These are phyloP conservation scores for Aporophyla lueneburgensis DNA, from an alignment of 2,888 invertebrate genomes.

Conservation along the genomic window DNA sequence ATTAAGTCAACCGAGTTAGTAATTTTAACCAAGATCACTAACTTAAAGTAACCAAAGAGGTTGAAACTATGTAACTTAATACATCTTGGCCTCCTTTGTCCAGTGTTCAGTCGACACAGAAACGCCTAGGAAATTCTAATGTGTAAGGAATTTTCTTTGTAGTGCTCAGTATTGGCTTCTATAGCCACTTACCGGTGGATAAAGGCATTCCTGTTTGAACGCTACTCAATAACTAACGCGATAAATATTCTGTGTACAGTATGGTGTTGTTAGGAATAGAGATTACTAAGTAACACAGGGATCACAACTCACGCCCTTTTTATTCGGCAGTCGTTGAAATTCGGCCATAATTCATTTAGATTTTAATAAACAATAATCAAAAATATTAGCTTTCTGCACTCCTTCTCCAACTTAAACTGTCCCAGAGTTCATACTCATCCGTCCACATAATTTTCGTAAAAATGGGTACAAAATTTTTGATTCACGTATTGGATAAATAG, in stretches of 20 bases:
- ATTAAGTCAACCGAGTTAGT: neutral
- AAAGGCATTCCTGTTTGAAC: conserved; percentile 53
- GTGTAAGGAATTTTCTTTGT: conserved; percentile 55
- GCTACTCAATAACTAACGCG: conserved; percentile 22
- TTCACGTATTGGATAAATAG: no score
- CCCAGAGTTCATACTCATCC: no score
- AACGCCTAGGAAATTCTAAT: conserved; percentile 59
- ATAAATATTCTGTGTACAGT: conserved; percentile 29
- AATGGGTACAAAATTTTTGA: no score
- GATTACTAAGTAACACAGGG: conserved; percentile 13
- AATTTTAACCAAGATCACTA: neutral
- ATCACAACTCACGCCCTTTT: neutral
- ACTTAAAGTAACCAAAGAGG: neutral
- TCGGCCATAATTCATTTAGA: no score
- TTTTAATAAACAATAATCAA: no score
- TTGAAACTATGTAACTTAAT: conserved; percentile 26
- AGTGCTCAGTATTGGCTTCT: conserved; percentile 34
- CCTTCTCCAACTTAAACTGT: no score
- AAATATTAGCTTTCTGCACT: no score
- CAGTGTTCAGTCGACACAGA: conserved; percentile 9
- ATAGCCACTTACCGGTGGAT: conserved; percentile 36
- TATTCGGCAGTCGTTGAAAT: neutral
- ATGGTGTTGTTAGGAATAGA: conserved; percentile 28
- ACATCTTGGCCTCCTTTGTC: conserved; percentile 26
- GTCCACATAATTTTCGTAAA: no score